phyloP scores from a whole-genome alignment of 2,113 vertebrate genomes.

The Scomber japonicus region DNA sequence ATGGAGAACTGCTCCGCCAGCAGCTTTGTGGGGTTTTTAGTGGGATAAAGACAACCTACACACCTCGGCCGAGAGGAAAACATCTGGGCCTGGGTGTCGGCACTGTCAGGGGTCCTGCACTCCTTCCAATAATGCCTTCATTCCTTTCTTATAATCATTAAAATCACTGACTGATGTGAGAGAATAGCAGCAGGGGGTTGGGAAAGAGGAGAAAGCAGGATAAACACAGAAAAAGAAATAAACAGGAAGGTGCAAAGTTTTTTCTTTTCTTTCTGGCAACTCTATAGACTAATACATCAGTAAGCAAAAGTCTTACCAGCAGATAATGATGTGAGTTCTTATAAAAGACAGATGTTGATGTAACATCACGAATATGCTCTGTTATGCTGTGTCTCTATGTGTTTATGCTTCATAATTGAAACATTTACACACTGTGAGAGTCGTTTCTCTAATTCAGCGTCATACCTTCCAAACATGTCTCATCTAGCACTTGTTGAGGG shows the following conservation, averaged over 20 bases:
- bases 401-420: constrained; percentile 74
- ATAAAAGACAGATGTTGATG: constrained; percentile 78
- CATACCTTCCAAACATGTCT: constrained; percentile 45
- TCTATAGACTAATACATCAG: constrained; percentile 1
- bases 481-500: constrained; percentile 33
- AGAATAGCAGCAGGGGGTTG: constrained; percentile 31
- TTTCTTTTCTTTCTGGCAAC: constrained; percentile 33
- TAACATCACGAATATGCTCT: constrained; percentile 64
- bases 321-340: constrained; percentile 68
- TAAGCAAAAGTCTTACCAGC: constrained; percentile 27
- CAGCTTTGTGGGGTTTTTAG: constrained; percentile 1
- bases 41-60: constrained; percentile 33
- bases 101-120: constrained; percentile 16
- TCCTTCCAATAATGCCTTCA: constrained; percentile 39
- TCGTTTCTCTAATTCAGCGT: constrained; percentile 50
- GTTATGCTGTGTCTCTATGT: constrained; percentile 67
- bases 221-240: constrained; percentile 39
- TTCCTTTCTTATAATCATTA: constrained; percentile 35
- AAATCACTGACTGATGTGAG: constrained; percentile 50
- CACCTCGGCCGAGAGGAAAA: constrained; percentile 22
- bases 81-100: constrained; percentile 56
- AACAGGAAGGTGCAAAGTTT: constrained; percentile 63
- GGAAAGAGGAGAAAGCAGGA: constrained; percentile 33
- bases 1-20: constrained; percentile 38
- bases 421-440: constrained; percentile 65